Conservation (phyloP, 2,113 vertebrate species). For the Phalacrocorax carbo region DNA sequence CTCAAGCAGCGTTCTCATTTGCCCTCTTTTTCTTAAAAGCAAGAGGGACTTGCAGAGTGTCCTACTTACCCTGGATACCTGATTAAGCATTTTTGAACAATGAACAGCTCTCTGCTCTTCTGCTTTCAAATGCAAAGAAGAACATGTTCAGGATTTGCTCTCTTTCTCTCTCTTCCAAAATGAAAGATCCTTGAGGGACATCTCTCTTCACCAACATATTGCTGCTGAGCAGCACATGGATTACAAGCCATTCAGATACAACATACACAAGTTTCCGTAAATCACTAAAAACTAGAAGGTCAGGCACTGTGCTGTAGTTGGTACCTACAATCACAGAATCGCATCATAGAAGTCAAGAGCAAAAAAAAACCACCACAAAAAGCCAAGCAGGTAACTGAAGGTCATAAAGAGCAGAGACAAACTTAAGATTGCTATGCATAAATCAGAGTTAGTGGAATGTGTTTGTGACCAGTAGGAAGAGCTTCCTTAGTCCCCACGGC, state of each 20-base stretch:
- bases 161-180: neutral
- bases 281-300: neutral
- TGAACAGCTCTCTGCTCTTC: neutral
- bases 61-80: slow-evolving; percentile 44
- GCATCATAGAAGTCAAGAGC: neutral
- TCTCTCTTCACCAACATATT: neutral
- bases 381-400: neutral
- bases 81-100: slow-evolving; percentile 53
- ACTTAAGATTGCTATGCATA: neutral
- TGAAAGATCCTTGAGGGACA: neutral
- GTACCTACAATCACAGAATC: neutral
- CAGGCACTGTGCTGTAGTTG: neutral
- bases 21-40: neutral
- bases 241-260: neutral
- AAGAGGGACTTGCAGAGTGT: neutral
- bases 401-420: neutral
- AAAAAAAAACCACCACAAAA: neutral
- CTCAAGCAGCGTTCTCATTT: neutral
- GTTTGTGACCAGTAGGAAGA: neutral
- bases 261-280: fast-evolving
- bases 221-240: neutral
- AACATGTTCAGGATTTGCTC: neutral
- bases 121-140: slow-evolving; percentile 17
- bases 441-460: neutral
- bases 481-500: neutral